Base-by-base conservation (phyloP, 2,113 vertebrate species). In the Turdus rufiventris region DNA sequence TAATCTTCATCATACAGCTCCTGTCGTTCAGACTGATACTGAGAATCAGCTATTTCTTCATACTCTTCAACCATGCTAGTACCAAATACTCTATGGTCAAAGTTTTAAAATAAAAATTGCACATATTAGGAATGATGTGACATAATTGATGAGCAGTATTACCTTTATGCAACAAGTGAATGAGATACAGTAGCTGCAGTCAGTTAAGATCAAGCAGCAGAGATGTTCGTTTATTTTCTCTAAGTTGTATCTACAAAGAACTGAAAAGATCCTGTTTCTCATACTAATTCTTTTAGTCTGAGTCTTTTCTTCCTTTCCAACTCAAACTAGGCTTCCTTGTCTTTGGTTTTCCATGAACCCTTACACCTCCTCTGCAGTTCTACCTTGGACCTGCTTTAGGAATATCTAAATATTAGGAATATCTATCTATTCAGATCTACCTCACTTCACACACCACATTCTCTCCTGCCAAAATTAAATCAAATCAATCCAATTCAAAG, bases 11-110 rank as follows among this genome's bases (percentile, higher is more conserved):
- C 99, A 87, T 99, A 98, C 43, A 99, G 98, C 66, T 99, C 99
- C 26, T 98, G 98, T 74, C 99, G 98, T 95, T 99, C 99, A 80
- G 98, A 98, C 4, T 99, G 98, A 91, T 99, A 99, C 96, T 99
- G 99, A 26, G 99, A 99, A 94, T 99, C 99, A 68, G 99, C 98
- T 75, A 99, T 99, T 98, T 99, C 99, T 93, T 99, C 99, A 96
- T 99, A 99, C 90, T 99, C 99, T 97, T 99, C 99, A 84, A 99
- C 99, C 99, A 99, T 99, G 96, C 99, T 99, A 76, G 99, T 99
- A 91, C 99, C 99, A 97, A 99, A 99, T 62, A 99, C 99, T 96
- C 99, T 99, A 56, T 6, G 29, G 93, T 82, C 7, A 71, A 84
- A 43, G 95, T 83, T 94, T 92, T 65, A 65, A 83, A 96, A 90